Evolutionary conservation across 2,888 invertebrate species (phyloP), one percentile per base, ranked within the genome.

Genomic region (Amblyjoppa fuscipennis): DNA sequence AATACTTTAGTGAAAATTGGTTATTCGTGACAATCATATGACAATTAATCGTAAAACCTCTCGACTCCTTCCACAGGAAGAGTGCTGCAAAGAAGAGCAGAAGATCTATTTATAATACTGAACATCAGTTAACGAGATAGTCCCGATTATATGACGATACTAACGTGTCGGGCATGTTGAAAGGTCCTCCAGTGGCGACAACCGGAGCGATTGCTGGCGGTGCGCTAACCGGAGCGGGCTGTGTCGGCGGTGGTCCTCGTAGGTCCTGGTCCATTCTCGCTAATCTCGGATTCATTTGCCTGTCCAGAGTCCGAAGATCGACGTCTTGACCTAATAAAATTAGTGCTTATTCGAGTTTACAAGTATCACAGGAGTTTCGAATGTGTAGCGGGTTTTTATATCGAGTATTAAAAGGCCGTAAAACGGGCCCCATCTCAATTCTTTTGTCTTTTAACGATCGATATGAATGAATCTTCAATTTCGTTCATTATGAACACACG

Each of bases 201-300:
- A 91, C 89, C 0, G 91, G 88, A n/a, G 92, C 89, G 51, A 88
- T 84, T 9, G 87, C 90, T 13, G 90, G 88, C 16, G 88, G 82
- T 20, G 90, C 89, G 25, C 84, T 89, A 13, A 91, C 88, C 20
- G 91, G 89, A 41, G 91, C 84, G 78, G 93, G 91, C 84, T 92
- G 88, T 94, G 93, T 88, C 7, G 91, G 93, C 1, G 95, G 94
- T 61, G 96, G 95, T 74, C 96, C 95, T 87, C 98, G 95, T 96
- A 98, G 96, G 94, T 98, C 98, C 94, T 97, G 97, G 94, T 98
- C 98, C 93, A 96, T 94, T 83, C 94, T 92, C 16, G 92, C 91
- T 82, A 95, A 90, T 87, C 95, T 93, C 20, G 95, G 95, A 92
- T 95, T 95, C 71, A 95, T 92, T 89, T 94, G 88, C 69, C 94